Percentiles rank a stretch among this genome's conserved stretches.
Conservation (phyloP, 2,113 vertebrate genomes). For the Rhinolophus sinicus region DNA sequence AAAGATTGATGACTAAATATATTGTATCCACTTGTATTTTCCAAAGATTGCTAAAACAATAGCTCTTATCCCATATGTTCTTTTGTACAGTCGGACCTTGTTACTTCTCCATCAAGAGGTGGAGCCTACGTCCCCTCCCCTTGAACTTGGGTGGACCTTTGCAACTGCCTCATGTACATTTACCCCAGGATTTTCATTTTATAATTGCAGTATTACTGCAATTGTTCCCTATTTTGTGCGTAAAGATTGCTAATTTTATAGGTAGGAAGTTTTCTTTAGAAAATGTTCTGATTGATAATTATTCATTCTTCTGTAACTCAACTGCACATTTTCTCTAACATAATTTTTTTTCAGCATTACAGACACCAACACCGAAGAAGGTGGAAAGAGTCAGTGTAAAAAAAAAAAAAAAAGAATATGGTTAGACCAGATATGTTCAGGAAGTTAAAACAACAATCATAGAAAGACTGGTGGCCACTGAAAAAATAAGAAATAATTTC, state of each 20-base stretch:
- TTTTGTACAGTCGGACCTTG: not conserved
- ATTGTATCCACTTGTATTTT: not conserved
- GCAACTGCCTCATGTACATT: not conserved
- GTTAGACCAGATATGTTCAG: not conserved
- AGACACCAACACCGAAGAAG: not conserved
- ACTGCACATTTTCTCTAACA: not conserved
- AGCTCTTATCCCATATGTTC: not conserved
- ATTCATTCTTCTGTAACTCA: not conserved
- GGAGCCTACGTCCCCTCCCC: not conserved
- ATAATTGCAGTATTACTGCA: not conserved
- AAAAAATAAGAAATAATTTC: not conserved
- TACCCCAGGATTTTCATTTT: not conserved
- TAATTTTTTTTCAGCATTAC: not conserved
- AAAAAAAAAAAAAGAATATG: not conserved
- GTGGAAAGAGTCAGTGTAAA: not conserved
- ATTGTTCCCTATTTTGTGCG: not conserved
- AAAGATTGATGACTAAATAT: not conserved
- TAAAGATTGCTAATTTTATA: not conserved
- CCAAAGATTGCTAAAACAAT: not conserved
- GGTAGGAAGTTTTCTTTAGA: not conserved
- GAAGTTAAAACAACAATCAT: not conserved
- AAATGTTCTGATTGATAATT: not conserved
- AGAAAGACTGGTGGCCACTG: not conserved
- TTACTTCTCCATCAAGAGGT: not conserved
- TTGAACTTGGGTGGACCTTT: not conserved